Evolutionary conservation across 2,888 invertebrate genomes (phyloP), one percentile per base, ranked within the genome.

Genomic region (Horisme vitalbata): DNA sequence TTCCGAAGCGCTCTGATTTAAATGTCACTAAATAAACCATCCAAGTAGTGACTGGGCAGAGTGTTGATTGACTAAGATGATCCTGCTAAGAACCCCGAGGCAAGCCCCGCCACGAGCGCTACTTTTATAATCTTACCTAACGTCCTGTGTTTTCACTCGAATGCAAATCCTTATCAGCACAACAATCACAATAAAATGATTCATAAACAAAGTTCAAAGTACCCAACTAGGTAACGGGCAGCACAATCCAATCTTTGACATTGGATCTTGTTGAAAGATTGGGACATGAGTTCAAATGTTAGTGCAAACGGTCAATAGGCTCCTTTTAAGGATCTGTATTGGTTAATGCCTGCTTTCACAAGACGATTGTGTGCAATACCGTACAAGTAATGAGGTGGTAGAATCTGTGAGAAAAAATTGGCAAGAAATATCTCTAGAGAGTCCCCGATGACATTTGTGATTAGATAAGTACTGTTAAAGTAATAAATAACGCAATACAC

Each of bases 251-350:
- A 49, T 47, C 38, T 41, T 44, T 51, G 56, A 51, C 44, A 51
- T 52, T 56, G 43, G 43, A 56, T 56, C 46, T 56, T 30, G 51
- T 43, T 46, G 47, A 52, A 41, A 45, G 50, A 56, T 52, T 50
- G 46, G 39, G 31, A 50, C 45, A 32, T 32, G 21, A 26, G 46
- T 41, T 46, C 37, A 45, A 50, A 53, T 43, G 47, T 45, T 52
- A 27, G 39, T 41, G 21, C 36, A 33, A 24, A 21, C 24, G 37
- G 28, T 36, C 51, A 51, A 51, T 37, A 21, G 32, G 39, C 32
- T 30, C 41, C 46, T 24, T 32, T 28, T 41, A 48, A 13, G 45
- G 51, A 34, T 9, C 21, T 38, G 34, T 5, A 26, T 43, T 33
- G 24, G 33, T 33, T n/a, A 15, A 32, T 34, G 31, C 4, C 14